Conservation (phyloP, 2,888 invertebrate genomes). For the Heterodera filipjevi region DNA sequence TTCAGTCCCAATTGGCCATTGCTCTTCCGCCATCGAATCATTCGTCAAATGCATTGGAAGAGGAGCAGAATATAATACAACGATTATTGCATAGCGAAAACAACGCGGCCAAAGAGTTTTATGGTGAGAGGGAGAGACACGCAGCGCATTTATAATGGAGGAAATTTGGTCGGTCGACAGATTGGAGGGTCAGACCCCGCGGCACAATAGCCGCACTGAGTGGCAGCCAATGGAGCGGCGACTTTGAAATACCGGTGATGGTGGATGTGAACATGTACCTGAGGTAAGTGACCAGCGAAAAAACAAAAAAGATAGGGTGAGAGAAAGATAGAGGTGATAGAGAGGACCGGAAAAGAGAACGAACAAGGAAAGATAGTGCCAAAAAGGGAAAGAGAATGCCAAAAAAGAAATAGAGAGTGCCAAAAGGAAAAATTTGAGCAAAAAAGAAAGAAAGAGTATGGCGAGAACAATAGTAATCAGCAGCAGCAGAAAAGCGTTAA, state of each 20-base stretch:
- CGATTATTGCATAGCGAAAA: constrained; percentile 42
- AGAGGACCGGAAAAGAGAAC: not conserved
- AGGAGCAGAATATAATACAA: constrained; percentile 54
- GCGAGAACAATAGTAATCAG: no score
- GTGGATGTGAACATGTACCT: constrained; percentile 55
- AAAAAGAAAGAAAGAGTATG: no score
- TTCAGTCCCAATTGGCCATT: not conserved
- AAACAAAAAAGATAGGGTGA: not conserved
- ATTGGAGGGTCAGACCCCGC: constrained; percentile 15
- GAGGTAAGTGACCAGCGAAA: constrained; percentile 40
- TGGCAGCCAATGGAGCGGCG: constrained; percentile 18
- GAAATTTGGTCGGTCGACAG: not conserved
- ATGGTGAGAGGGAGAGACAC: constrained; percentile 56
- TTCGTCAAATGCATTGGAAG: constrained; percentile 39
- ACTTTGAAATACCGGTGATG: constrained; percentile 44
- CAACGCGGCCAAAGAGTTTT: constrained; percentile 41
- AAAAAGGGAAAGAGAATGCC: not conserved
- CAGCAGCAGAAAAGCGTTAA: no score
- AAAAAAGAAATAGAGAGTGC: not conserved
- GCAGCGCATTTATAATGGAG: constrained; percentile 42
- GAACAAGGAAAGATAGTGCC: not conserved
- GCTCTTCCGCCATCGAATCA: not conserved
- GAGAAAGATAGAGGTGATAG: not conserved
- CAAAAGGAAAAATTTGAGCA: not conserved
- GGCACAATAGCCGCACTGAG: not conserved